Evolutionary conservation across 2,797 vertebrate genomes (phyloP).

Genomic region (Chelon auratus): DNA sequence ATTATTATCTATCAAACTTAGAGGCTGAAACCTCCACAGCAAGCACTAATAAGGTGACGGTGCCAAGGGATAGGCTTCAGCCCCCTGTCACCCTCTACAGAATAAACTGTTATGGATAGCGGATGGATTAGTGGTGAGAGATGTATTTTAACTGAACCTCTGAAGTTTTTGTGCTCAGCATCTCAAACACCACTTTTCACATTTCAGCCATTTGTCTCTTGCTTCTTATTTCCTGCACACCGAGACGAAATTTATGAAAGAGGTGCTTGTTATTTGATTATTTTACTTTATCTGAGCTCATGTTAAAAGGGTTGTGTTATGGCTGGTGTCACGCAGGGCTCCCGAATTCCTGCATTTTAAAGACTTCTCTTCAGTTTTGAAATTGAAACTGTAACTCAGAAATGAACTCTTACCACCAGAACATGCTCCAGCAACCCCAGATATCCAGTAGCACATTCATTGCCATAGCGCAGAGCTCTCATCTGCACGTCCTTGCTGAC

Average conservation of each 20-base stretch:
- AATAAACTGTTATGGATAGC: too few relatives aligned
- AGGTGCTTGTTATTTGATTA: not conserved
- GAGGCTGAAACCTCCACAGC: too few relatives aligned
- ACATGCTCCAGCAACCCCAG: slow-evolving; percentile 97
- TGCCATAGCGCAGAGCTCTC: slow-evolving; percentile 92
- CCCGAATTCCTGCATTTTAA: too few relatives aligned
- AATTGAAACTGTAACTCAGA: too few relatives aligned
- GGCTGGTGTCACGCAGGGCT: not conserved
- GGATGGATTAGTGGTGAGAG: too few relatives aligned
- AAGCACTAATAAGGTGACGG: too few relatives aligned
- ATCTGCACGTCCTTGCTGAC: slow-evolving; percentile 90
- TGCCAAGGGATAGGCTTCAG: too few relatives aligned
- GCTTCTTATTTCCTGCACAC: not conserved
- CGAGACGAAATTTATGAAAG: not conserved
- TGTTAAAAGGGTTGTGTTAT: not conserved
- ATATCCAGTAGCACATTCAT: slow-evolving; percentile 93
- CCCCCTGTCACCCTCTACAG: too few relatives aligned
- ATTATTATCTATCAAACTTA: too few relatives aligned
- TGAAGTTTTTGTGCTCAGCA: too few relatives aligned
- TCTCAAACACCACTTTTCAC: not conserved
- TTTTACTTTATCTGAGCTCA: not conserved
- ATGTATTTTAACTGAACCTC: too few relatives aligned
- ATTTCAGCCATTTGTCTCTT: not conserved
- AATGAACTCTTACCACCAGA: slow-evolving; percentile 89
- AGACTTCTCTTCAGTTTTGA: not conserved